Evolutionary conservation across 2,113 vertebrate genomes (phyloP).

Genomic region (Burhinus bistriatus): DNA sequence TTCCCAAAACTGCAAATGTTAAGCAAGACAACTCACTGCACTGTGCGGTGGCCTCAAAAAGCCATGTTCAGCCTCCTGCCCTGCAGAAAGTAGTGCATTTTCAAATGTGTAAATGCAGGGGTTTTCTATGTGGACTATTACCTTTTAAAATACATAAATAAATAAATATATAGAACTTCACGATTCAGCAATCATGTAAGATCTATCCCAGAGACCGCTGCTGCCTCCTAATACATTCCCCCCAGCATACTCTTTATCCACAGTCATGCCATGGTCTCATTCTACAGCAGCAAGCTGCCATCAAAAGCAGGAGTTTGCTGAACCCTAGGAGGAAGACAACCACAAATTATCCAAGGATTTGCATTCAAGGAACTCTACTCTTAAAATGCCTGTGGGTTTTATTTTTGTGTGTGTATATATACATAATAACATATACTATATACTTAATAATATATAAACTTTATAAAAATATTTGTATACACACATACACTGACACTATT

Average conservation of each 20-base stretch:
- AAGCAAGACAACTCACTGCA: not conserved
- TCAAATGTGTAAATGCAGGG: not conserved
- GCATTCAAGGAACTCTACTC: not conserved
- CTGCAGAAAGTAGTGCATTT: not conserved
- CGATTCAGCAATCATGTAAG: not conserved
- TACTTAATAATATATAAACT: not conserved
- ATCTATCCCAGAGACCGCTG: not conserved
- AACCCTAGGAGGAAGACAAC: not conserved
- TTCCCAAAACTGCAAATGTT: not conserved
- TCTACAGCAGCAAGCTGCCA: not conserved
- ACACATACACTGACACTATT: not conserved
- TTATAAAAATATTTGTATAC: not conserved
- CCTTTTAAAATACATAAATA: not conserved
- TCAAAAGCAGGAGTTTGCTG: not conserved
- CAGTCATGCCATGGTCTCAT: not conserved
- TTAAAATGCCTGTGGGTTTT: conserved; percentile 29
- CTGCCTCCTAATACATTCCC: not conserved
- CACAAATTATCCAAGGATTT: not conserved
- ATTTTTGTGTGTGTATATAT: not conserved
- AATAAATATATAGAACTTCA: not conserved
- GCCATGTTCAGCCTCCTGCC: not conserved
- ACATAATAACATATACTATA: not conserved
- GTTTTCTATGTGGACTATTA: not conserved
- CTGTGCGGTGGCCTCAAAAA: fast-evolving
- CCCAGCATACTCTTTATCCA: not conserved